These are phyloP conservation scores for Willisornis vidua DNA, from an alignment of 2,113 vertebrate genomes.

Conservation along the genomic window DNA sequence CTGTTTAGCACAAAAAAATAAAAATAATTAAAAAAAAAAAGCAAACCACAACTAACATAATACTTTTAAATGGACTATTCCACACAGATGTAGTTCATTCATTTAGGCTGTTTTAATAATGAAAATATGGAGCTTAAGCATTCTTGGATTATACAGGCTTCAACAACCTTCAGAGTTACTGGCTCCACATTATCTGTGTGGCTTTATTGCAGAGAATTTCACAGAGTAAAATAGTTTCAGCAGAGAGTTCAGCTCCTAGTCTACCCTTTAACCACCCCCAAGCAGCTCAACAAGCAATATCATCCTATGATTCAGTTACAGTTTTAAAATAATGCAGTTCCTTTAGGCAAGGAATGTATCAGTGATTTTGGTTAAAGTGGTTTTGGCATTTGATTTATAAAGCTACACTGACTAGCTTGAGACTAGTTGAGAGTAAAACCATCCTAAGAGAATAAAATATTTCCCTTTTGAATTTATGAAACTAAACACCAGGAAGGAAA, in stretches of 20 bases:
- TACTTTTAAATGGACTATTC: background rate
- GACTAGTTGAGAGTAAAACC: background rate
- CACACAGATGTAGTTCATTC: background rate
- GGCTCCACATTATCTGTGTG: background rate
- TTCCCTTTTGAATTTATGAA: background rate
- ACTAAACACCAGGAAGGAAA: background rate
- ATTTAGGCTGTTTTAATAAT: background rate
- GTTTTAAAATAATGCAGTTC: background rate
- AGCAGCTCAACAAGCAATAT: background rate
- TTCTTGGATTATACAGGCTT: background rate
- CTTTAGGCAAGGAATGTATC: background rate
- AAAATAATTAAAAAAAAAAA: background rate
- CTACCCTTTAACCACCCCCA: background rate
- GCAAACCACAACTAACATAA: background rate
- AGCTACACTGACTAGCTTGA: background rate
- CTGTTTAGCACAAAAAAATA: background rate
- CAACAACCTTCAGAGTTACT: background rate
- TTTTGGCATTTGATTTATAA: slow-evolving; percentile 23
- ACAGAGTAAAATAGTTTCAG: background rate
- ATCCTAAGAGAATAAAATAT: background rate
- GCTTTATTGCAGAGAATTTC: background rate
- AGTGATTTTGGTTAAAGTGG: background rate
- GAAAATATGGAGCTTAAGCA: background rate
- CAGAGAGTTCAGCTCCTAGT: background rate
- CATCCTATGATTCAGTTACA: background rate